Conservation (phyloP, 2,113 vertebrate genomes). For the Apteryx mantelli region DNA sequence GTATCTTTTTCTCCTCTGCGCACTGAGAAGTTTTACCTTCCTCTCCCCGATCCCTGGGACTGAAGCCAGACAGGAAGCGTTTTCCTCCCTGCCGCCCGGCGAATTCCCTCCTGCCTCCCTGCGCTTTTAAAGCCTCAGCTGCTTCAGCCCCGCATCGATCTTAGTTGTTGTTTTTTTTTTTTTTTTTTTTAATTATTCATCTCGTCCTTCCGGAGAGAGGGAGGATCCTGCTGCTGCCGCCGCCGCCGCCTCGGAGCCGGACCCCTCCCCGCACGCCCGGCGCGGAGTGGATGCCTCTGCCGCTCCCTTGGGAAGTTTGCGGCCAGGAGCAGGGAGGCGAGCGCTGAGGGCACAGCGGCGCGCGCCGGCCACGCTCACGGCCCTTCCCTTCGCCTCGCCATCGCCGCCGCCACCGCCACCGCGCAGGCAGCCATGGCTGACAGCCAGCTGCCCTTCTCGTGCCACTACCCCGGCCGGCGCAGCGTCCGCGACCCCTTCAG, state of each 20-base stretch:
- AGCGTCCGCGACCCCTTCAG: conserved; percentile 89
- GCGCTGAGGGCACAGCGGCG: conserved; percentile 1
- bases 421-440: conserved; percentile 86
- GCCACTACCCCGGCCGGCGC: conserved; percentile 83
- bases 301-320: background rate
- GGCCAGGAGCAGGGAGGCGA: background rate
- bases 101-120: conserved; percentile 47
- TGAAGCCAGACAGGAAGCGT: conserved; percentile 51
- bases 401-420: too few species aligned
- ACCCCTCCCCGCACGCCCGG: background rate
- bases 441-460: conserved; percentile 86
- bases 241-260: background rate
- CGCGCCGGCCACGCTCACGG: background rate
- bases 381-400: background rate
- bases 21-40: conserved; percentile 15
- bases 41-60: conserved; percentile 34
- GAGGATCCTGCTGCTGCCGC: background rate
- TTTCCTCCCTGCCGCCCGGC: background rate
- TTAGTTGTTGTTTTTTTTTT: background rate
- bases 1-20: background rate
- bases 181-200: background rate
- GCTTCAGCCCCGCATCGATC: conserved; percentile 35
- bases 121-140: background rate
- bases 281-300: conserved; percentile 26
- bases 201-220: background rate